A percentile compares a stretch with the other conserved stretches of the same genome.
Evolutionary conservation across 2,888 invertebrate genomes (phyloP).

Genomic region (Cabera pusaria): DNA sequence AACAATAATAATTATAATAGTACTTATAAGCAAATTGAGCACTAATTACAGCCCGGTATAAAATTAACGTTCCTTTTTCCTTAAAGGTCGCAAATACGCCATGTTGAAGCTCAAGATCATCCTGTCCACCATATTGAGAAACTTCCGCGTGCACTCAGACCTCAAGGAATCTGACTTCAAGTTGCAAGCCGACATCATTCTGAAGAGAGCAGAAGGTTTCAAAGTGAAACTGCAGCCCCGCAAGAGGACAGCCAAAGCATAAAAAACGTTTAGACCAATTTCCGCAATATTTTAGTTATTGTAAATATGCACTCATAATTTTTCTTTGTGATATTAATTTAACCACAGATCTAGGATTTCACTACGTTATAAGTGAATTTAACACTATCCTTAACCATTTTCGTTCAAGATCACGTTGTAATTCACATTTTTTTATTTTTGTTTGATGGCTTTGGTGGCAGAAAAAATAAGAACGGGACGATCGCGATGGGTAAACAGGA

Average conservation of each 20-base stretch:
- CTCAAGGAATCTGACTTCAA: conserved; percentile 87
- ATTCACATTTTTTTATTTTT: conserved; percentile 2
- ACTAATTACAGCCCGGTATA: conserved; percentile 2
- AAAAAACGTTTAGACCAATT: conserved; percentile 30
- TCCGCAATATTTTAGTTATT: conserved; percentile 10
- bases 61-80: conserved; percentile 14
- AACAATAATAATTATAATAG: background rate
- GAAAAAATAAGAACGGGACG: conserved; percentile 42
- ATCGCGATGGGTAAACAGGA: conserved; percentile 35
- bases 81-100: conserved; percentile 89
- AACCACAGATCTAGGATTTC: no score
- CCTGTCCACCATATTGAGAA: conserved; percentile 88
- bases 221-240: conserved; percentile 88
- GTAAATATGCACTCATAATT: conserved; percentile 18
- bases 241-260: conserved; percentile 69
- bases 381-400: conserved; percentile 22
- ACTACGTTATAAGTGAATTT: no score
- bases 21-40: no score
- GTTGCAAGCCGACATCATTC: conserved; percentile 89
- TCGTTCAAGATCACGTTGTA: conserved; percentile 5
- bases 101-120: conserved; percentile 91
- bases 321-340: conserved; percentile 31
- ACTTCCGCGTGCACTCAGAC: conserved; percentile 88
- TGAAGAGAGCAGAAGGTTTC: conserved; percentile 90
- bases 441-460: conserved; percentile 52